Percentiles rank a stretch among this genome's conserved stretches.
phyloP scores from a whole-genome alignment of 1,140 invertebrate species.

The Drosophila elegans region DNA sequence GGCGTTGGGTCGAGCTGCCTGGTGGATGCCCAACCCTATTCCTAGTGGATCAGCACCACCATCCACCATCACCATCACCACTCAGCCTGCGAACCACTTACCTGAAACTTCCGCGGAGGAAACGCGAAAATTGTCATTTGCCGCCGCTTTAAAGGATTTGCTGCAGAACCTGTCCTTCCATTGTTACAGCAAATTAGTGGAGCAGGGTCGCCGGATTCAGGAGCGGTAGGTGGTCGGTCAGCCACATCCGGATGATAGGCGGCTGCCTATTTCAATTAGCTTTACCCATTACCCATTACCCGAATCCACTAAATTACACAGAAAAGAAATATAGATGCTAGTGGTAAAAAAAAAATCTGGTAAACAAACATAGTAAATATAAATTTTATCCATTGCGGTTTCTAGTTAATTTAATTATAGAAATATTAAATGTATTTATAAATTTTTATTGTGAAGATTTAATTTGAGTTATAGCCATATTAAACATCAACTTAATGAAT shows the following conservation, averaged over 20 bases:
- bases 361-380: too few relatives aligned
- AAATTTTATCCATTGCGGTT: too few relatives aligned
- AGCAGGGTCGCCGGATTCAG: conserved; percentile 63
- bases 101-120: conserved; percentile 31
- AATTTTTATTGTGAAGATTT: too few relatives aligned
- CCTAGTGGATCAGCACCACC: conserved; percentile 10
- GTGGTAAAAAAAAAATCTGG: too few relatives aligned
- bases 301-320: conserved; percentile 13
- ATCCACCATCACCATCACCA: neutral
- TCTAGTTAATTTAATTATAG: too few relatives aligned
- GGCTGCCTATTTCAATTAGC: conserved; percentile 61
- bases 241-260: conserved; percentile 1
- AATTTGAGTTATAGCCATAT: too few relatives aligned
- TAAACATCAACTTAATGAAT: too few relatives aligned
- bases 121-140: conserved; percentile 75
- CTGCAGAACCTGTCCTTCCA: conserved; percentile 81
- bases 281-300: conserved; percentile 31
- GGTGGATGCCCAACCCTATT: conserved; percentile 66
- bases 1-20: conserved; percentile 67
- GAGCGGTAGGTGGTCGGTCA: conserved; percentile 64
- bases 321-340: neutral
- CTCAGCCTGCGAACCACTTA: conserved; percentile 10
- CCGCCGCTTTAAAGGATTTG: conserved; percentile 78
- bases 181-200: conserved; percentile 83
- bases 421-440: too few relatives aligned